Base-by-base conservation (phyloP, 2,797 vertebrate genomes). In the Falco rusticolus region DNA sequence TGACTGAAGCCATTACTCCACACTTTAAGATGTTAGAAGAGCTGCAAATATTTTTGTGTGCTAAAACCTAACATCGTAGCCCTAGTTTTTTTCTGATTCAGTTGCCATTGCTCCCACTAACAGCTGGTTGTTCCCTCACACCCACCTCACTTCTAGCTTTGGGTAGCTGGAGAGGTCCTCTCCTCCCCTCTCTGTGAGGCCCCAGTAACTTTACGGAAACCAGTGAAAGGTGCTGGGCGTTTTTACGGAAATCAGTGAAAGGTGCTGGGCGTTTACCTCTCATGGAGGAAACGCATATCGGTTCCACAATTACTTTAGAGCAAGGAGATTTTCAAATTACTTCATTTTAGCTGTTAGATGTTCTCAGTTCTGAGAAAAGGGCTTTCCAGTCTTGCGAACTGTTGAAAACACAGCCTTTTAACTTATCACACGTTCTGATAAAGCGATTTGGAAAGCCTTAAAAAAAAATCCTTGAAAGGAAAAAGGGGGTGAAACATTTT, bases 371-470 rank as follows among this genome's bases (percentile, higher is more conserved):
- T 64, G 63, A 91, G 74, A 64, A 69, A 51, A 87, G 37, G 24
- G 15, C 2, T 45, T 78, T 83, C 45, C 72, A 71, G 57, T 61
- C 57, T 41, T 31, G 41, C n/a, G 87, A 94, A 84, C 70, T 91
- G 84, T 81, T 91, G 88, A 92, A 92, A 96, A 84, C 54, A 59
- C n/a, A 87, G 81, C 28, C 34, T 90, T 71, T 90, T 82, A 68
- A 26, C 18, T 95, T 94, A 83, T 80, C 78, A 69, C 39, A 41
- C 7, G 0, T 81, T 77, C 75, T 87, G 87, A 91, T 83, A 86
- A 90, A 89, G 43, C 0, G 3, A 92, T 87, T 91, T 81, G 59
- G 90, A 89, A 93, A 91, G 76, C 76, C 65, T 88, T 90, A 82
- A 66, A 75, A 94, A 96, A 82, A 77, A 75, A 70, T 31, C 60